These are phyloP conservation scores for Corythaeola cristata DNA, from an alignment of 2,113 vertebrate species.

Conservation along the genomic window DNA sequence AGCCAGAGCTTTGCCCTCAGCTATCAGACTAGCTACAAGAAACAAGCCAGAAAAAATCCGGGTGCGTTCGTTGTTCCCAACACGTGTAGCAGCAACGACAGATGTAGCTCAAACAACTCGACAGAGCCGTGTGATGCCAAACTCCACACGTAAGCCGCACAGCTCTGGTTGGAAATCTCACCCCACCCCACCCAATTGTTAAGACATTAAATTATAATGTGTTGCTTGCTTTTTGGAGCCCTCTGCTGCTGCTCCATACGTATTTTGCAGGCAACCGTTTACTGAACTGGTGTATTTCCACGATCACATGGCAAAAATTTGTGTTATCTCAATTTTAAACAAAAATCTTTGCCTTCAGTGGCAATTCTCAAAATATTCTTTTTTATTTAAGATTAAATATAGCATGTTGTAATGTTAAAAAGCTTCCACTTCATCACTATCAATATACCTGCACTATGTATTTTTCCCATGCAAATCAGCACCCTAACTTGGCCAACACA, in stretches of 20 bases:
- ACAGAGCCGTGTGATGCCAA: background rate
- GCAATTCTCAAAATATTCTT: background rate
- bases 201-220: background rate
- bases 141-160: background rate
- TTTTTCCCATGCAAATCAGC: background rate
- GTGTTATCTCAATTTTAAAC: background rate
- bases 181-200: background rate
- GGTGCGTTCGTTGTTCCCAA: background rate
- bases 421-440: background rate
- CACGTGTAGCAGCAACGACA: background rate
- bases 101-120: background rate
- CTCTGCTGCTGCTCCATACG: constrained; percentile 14
- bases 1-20: background rate
- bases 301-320: background rate
- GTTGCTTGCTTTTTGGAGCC: constrained; percentile 30
- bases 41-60: background rate
- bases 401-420: background rate
- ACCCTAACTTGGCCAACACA: too few relatives aligned
- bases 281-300: background rate
- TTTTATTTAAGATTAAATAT: background rate
- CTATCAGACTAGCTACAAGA: background rate
- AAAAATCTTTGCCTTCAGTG: background rate
- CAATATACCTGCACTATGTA: background rate
- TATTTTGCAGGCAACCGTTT: background rate
- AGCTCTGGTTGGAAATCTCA: background rate